phyloP scores from a whole-genome alignment of 2,797 vertebrate genomes.

The Cottoperca gobio region DNA sequence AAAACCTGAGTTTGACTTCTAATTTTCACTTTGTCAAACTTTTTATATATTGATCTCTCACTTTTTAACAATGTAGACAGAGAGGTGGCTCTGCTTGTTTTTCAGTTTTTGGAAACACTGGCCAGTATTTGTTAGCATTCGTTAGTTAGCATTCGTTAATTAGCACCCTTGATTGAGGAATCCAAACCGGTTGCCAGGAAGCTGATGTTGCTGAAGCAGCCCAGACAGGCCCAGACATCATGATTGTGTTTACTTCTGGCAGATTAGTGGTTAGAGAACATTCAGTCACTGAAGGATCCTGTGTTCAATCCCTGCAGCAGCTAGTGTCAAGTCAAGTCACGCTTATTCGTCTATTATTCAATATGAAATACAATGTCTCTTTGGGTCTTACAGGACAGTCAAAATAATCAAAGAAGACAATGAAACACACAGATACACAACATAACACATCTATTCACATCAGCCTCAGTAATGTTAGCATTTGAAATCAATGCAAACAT shows the following conservation, averaged over 20 bases:
- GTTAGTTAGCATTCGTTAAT: constrained; percentile 33
- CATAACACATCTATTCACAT: too few relatives aligned
- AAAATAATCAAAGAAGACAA: neutral
- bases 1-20: neutral
- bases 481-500: neutral
- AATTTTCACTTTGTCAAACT: neutral
- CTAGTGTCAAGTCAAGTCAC: constrained; percentile 27
- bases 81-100: neutral
- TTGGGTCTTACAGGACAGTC: too few relatives aligned
- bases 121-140: constrained; percentile 14
- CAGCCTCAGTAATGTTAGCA: neutral
- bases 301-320: constrained; percentile 3
- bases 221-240: constrained; percentile 36
- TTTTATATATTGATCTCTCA: neutral
- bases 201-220: constrained; percentile 20
- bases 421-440: neutral
- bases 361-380: neutral
- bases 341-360: neutral
- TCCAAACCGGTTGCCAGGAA: constrained; percentile 20
- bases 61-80: neutral
- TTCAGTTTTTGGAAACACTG: neutral
- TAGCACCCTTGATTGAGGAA: constrained; percentile 19
- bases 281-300: neutral
- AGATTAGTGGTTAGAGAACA: constrained; percentile 15
- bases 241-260: constrained; percentile 33